A percentile compares a stretch with the other conserved stretches of the same genome.
These are phyloP conservation scores for Carassius auratus DNA, from an alignment of 2,113 vertebrate genomes.

Conservation along the genomic window DNA sequence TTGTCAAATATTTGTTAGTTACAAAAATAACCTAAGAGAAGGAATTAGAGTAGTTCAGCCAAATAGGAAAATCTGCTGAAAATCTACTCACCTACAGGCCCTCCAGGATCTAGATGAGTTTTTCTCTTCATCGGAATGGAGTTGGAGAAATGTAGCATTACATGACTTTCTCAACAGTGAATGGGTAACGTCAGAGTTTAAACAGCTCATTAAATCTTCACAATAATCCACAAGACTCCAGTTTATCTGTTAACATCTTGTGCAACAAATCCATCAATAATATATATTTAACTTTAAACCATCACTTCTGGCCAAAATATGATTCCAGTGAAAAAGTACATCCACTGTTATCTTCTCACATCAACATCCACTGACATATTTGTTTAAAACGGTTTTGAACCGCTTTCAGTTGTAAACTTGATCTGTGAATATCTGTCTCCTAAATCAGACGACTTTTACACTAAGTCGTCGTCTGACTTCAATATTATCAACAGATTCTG, in stretches of 20 bases:
- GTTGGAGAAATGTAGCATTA: neutral
- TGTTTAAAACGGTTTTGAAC: too few relatives aligned
- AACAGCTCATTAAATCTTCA: neutral
- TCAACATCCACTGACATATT: too few relatives aligned
- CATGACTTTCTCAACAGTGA: neutral
- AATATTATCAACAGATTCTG: neutral
- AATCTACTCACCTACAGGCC: too few relatives aligned
- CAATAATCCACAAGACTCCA: neutral
- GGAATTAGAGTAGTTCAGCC: too few relatives aligned
- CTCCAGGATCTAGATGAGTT: neutral
- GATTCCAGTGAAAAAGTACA: too few relatives aligned
- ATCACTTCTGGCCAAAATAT: neutral
- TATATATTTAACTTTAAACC: neutral
- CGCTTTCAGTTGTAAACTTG: too few relatives aligned
- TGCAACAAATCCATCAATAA: neutral
- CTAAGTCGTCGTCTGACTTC: too few relatives aligned
- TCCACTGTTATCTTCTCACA: too few relatives aligned
- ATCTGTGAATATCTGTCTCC: too few relatives aligned
- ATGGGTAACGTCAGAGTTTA: neutral
- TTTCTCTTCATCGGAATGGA: neutral
- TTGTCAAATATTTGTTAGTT: neutral
- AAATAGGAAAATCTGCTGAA: too few relatives aligned
- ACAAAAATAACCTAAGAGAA: neutral
- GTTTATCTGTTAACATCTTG: neutral
- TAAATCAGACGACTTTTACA: too few relatives aligned